These are phyloP conservation scores for Nyctibius grandis DNA, from an alignment of 2,797 vertebrate species.

Conservation along the genomic window DNA sequence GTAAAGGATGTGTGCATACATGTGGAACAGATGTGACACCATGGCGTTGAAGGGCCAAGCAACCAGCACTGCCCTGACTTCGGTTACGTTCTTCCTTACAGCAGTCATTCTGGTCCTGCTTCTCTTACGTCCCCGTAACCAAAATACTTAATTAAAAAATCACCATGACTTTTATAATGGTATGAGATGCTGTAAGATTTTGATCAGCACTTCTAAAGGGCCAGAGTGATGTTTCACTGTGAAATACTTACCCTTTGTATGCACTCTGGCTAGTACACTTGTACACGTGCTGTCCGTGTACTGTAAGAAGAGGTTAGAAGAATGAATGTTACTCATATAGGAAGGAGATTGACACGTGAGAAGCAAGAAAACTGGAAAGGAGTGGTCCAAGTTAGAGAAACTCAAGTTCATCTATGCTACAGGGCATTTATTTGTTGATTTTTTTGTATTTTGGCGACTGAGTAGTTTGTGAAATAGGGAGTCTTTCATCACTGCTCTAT, in stretches of 20 bases:
- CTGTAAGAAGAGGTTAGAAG: neutral
- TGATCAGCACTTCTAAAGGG: neutral
- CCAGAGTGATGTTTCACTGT: neutral
- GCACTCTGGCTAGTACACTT: neutral
- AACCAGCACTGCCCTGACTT: neutral
- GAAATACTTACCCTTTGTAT: neutral
- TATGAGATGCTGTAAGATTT: neutral
- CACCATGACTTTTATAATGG: neutral
- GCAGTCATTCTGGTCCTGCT: neutral
- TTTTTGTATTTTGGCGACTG: neutral
- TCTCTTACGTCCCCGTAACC: neutral
- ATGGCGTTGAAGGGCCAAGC: neutral
- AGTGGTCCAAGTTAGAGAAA: neutral
- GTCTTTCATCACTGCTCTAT: neutral
- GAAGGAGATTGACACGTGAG: neutral
- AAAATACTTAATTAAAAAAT: neutral
- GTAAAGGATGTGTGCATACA: neutral
- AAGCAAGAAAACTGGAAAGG: neutral
- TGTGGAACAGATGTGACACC: neutral
- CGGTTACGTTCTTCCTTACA: neutral
- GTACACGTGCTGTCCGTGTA: accelerated
- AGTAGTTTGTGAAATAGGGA: neutral
- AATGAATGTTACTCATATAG: neutral
- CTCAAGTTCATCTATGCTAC: neutral
- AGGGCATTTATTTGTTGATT: neutral